Evolutionary conservation across 2,113 vertebrate species (phyloP).

Genomic region (Prionailurus bengalensis): DNA sequence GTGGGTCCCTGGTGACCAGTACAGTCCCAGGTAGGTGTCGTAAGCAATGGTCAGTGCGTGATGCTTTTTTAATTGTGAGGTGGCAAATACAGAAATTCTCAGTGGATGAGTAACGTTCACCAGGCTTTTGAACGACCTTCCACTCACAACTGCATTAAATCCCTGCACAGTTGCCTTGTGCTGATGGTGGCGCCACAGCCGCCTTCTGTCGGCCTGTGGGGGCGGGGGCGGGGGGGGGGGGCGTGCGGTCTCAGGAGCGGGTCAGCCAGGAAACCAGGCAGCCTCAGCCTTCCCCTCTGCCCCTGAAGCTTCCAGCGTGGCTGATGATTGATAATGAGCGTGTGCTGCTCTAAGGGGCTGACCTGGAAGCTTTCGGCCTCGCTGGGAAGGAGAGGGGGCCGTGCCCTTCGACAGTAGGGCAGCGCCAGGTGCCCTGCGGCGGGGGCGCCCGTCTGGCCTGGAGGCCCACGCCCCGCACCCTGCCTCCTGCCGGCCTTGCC

Average conservation of each 20-base stretch:
- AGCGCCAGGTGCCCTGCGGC: rapidly evolving
- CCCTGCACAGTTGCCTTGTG: not conserved
- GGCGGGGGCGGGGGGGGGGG: rapidly evolving
- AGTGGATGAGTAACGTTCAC: not conserved
- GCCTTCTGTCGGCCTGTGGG: not conserved
- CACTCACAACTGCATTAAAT: not conserved
- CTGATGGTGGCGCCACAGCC: not conserved
- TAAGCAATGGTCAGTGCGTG: rapidly evolving
- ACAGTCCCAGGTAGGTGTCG: not conserved
- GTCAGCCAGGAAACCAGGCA: not conserved
- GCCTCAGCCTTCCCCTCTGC: not conserved
- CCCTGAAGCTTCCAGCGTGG: not conserved
- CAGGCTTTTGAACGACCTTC: not conserved
- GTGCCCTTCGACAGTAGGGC: not conserved
- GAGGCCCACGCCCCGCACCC: not conserved
- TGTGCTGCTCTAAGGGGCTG: not conserved
- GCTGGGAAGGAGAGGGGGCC: not conserved
- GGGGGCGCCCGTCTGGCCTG: rapidly evolving
- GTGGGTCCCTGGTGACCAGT: rapidly evolving
- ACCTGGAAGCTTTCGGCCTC: not conserved
- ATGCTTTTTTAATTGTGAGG: too few relatives aligned
- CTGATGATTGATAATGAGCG: rapidly evolving
- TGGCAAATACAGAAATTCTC: not conserved
- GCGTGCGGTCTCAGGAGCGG: not conserved
- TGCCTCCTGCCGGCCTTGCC: not conserved